These are phyloP conservation scores for Acanthaster planci DNA, from an alignment of 35 echinoderm and acorn worm genomes.

Conservation along the genomic window DNA sequence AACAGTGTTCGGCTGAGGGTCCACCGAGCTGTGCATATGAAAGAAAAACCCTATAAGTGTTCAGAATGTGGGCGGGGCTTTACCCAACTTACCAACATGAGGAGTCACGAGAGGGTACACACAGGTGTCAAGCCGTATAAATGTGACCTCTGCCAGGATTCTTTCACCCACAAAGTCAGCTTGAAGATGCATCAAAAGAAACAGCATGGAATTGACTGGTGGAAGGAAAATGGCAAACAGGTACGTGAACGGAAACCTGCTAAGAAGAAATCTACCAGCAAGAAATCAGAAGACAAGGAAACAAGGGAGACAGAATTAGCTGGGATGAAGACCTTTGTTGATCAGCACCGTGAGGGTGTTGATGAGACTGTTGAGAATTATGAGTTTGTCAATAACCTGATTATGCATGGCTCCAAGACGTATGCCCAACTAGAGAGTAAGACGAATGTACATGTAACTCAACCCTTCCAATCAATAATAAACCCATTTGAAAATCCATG, in stretches of 20 bases:
- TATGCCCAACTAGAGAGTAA: conserved; percentile 6
- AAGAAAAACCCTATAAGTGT: conserved; percentile 70
- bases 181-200: conserved; percentile 83
- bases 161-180: conserved; percentile 90
- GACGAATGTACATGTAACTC: background rate
- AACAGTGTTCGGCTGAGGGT: conserved; percentile 17
- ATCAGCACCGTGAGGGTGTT: background rate
- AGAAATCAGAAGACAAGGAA: background rate
- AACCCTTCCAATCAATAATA: background rate
- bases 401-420: conserved; percentile 3
- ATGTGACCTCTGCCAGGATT: conserved; percentile 73
- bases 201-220: conserved; percentile 77
- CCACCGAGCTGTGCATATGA: conserved; percentile 60
- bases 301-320: background rate
- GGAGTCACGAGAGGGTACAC: conserved; percentile 66
- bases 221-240: conserved; percentile 38
- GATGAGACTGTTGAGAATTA: background rate
- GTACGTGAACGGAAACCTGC: background rate
- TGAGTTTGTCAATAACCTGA: conserved; percentile 2
- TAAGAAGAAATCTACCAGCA: background rate
- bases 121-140: conserved; percentile 78
- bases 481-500: conserved; percentile 5
- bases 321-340: background rate
- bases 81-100: conserved; percentile 67
- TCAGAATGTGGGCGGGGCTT: conserved; percentile 74